Evolutionary conservation across 2,113 vertebrate species (phyloP).

Genomic region (Pluvialis apricaria): DNA sequence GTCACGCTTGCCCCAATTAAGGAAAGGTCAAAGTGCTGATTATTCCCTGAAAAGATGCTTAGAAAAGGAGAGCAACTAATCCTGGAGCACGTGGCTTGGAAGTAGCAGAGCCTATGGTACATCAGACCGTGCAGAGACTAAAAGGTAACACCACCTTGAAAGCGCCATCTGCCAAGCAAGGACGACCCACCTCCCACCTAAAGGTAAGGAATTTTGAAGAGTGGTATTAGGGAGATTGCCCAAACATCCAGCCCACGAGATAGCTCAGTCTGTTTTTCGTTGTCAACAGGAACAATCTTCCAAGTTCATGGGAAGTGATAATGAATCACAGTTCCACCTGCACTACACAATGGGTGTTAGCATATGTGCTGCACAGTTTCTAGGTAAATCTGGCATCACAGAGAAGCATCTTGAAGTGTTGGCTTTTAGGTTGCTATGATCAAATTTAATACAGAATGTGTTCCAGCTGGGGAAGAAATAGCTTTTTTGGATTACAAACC

Average conservation of each 20-base stretch:
- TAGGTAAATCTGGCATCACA: slow-evolving; percentile 1
- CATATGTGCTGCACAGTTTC: not conserved
- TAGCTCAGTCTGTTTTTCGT: not conserved
- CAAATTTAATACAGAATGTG: not conserved
- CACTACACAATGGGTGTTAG: not conserved
- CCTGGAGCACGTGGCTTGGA: not conserved
- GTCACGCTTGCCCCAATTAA: not conserved
- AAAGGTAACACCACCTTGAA: not conserved
- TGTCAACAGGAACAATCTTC: not conserved
- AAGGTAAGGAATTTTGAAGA: not conserved
- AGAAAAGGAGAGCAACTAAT: not conserved
- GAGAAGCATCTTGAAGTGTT: not conserved
- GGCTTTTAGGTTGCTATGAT: slow-evolving; percentile 42
- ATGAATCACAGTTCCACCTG: not conserved
- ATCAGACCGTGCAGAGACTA: not conserved
- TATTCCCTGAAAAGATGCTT: not conserved
- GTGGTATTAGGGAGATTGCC: not conserved
- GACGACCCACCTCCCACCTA: not conserved
- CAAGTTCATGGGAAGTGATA: not conserved
- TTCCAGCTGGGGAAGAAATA: slow-evolving; percentile 45
- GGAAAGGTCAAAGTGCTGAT: not conserved
- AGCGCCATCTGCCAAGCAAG: not conserved
- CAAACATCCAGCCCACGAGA: not conserved
- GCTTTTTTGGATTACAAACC: slow-evolving; percentile 30
- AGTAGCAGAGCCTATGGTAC: not conserved